Conservation (phyloP, 2,113 vertebrate genomes). For the Cisticola juncidis region DNA sequence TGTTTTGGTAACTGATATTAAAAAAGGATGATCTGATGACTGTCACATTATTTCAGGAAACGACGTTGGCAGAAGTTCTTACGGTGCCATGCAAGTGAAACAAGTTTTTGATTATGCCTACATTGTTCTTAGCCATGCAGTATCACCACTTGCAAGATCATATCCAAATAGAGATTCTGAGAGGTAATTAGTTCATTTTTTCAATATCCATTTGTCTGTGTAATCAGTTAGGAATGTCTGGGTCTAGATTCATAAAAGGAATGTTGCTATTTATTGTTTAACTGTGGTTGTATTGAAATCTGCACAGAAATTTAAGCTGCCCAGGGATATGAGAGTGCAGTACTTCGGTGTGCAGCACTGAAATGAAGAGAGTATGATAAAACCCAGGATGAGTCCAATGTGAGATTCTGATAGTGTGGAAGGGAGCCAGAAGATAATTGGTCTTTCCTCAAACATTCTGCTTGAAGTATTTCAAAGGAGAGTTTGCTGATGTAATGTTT, state of each 20-base stretch:
- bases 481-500: neutral
- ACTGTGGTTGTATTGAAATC: neutral
- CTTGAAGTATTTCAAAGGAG: neutral
- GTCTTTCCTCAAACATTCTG: neutral
- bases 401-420: neutral
- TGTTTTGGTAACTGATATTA: neutral
- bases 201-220: slow-evolving; percentile 36
- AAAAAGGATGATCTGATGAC: slow-evolving; percentile 43
- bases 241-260: neutral
- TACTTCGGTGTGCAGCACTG: neutral
- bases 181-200: slow-evolving; percentile 78
- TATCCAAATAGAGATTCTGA: slow-evolving; percentile 94
- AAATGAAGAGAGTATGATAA: neutral
- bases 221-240: slow-evolving; percentile 8
- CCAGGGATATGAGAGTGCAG: neutral
- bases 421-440: neutral
- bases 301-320: neutral
- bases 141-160: slow-evolving; percentile 91
- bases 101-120: slow-evolving; percentile 99
- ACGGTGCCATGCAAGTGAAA: slow-evolving; percentile 98
- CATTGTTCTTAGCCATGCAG: slow-evolving; percentile 91
- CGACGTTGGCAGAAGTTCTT: slow-evolving; percentile 96
- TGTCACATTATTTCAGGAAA: slow-evolving; percentile 82
- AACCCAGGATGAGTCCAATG: neutral
- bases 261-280: slow-evolving; percentile 13